Conservation (phyloP, 2,888 invertebrate species). For the Sminthurinus aureus region DNA sequence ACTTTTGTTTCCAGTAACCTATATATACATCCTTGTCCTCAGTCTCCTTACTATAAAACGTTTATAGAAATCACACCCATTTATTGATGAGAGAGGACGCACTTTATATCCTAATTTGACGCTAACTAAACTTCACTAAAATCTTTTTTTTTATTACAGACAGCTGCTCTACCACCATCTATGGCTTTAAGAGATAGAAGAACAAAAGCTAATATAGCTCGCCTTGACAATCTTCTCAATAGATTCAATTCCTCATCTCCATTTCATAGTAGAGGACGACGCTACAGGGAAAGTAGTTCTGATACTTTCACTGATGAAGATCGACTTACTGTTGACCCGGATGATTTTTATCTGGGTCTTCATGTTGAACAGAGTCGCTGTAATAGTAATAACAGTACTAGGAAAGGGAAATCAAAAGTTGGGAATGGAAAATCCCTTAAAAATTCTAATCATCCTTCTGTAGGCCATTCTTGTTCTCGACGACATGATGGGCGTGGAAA, state of each 20-base stretch:
- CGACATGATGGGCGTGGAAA: neutral
- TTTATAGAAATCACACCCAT: no score
- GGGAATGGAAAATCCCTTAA: no score
- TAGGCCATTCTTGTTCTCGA: no score
- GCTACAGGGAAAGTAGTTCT: conserved; percentile 42
- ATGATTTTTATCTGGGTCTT: conserved; percentile 1
- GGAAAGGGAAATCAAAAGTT: neutral
- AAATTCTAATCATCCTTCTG: no score
- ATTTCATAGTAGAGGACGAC: neutral
- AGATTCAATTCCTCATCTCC: neutral
- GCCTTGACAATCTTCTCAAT: conserved; percentile 47
- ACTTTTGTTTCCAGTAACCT: no score
- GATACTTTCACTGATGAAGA: conserved; percentile 54
- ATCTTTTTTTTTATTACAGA: no score
- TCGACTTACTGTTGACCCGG: conserved; percentile 50
- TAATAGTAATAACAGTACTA: neutral
- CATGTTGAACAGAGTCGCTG: no score
- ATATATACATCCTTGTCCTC: no score
- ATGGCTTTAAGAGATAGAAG: conserved; percentile 55
- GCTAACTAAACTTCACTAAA: neutral
- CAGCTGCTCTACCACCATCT: conserved; percentile 56
- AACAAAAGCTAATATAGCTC: conserved; percentile 33
- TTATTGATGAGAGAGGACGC: no score
- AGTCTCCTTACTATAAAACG: no score
- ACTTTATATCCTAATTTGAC: no score